Base-by-base conservation (phyloP, 2,113 vertebrate species). In the Pyrgilauda ruficollis region DNA sequence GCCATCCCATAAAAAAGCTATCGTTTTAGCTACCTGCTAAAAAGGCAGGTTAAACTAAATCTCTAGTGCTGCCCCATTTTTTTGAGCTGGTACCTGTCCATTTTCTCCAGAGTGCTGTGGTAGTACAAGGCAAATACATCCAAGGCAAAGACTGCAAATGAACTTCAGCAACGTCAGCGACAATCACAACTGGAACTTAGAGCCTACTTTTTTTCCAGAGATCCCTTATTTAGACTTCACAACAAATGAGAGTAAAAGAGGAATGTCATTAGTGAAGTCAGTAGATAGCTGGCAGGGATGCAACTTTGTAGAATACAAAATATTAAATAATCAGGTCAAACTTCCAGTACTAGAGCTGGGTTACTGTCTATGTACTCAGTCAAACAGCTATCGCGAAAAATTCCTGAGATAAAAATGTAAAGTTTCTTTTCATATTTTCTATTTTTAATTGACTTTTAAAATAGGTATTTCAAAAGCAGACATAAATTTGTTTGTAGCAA, bases 71-170 rank as follows among this genome's bases (percentile, higher is more conserved):
- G 8, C 3, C 13, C 5, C 22, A 18, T 53, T 27, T 75, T 62
- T 70, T 11, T 49, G 27, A 70, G 15, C 33, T 73, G 31, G 8
- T 41, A 43, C 23, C 61, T 33, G 13, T 9, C 30, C 50, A 31
- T 33, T 72, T 67, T 58, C 31, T 50, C 8, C 64, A 46, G 23
- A 67, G 13, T 24, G 6, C 23, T 41, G 7, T 35, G 8, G 35
- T 8, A 37, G 16, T 18, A 37, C 4, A 52, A 43, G 22, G 39
- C 39, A 62, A 30, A 15, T 28, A 26, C 0, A 0, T 10, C 9
- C 18, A 58, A 13, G 5, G 8, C 78, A 78, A 69, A 84, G 43
- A 24, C 39, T 39, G 56, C n/a, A 63, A 46, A 74, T 13, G 23
- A 63, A 75, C 30, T 46, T 62, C 16, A 26, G n/a, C 23, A 59